These are phyloP conservation scores for Caenorhabditis doughertyi DNA, from an alignment of 2,888 invertebrate species.

Conservation along the genomic window DNA sequence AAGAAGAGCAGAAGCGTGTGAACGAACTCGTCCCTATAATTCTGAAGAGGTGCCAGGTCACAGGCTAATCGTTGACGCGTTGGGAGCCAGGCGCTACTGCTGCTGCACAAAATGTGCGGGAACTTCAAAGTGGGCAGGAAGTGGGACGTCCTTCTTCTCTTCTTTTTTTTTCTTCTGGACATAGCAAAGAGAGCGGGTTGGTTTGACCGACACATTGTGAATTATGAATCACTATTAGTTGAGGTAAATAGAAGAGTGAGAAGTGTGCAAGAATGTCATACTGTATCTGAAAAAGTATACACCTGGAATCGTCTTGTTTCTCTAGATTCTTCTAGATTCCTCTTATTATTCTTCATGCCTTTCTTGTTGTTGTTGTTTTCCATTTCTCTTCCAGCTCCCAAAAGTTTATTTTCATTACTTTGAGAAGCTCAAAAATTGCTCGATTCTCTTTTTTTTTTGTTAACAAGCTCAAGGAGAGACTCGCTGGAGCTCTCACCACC, in stretches of 20 bases:
- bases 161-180: conserved; percentile 28
- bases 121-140: conserved; percentile 59
- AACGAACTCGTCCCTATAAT: conserved; percentile 16
- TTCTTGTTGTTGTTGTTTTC: neutral
- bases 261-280: neutral
- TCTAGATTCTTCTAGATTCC: neutral
- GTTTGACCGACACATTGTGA: conserved; percentile 56
- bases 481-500: conserved; percentile 43
- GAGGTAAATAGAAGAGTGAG: conserved; percentile 30
- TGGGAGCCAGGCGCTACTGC: conserved; percentile 14
- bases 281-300: conserved; percentile 1
- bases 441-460: conserved; percentile 29
- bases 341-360: neutral
- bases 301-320: neutral
- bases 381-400: neutral
- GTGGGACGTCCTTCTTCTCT: conserved; percentile 30
- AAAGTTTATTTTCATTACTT: neutral
- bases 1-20: conserved; percentile 22
- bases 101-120: conserved; percentile 41
- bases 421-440: conserved; percentile 7
- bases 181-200: conserved; percentile 33
- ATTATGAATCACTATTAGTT: conserved; percentile 48
- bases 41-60: conserved; percentile 34
- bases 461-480: conserved; percentile 30
- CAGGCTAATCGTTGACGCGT: conserved; percentile 15